Evolutionary conservation across 1,140 invertebrate species (phyloP).

Genomic region (Drosophila triauraria): DNA sequence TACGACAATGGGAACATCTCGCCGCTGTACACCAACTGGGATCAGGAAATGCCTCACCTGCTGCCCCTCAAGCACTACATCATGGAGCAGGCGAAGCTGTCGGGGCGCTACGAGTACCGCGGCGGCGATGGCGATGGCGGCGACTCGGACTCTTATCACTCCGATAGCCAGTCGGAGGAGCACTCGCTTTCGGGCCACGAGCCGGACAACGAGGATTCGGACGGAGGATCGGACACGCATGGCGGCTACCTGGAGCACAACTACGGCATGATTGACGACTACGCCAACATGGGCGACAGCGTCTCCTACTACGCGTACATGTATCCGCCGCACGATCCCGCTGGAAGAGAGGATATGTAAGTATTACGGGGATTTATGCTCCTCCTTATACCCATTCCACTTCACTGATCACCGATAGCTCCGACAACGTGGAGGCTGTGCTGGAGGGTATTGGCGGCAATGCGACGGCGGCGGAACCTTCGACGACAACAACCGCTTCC

Average conservation of each 20-base stretch:
- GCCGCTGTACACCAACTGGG: slow-evolving; percentile 91
- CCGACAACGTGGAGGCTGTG: slow-evolving; percentile 84
- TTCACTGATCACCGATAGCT: slow-evolving; percentile 41
- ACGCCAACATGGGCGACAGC: slow-evolving; percentile 85
- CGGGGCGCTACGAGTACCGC: slow-evolving; percentile 89
- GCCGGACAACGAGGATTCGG: slow-evolving; percentile 89
- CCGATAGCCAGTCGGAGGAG: slow-evolving; percentile 86
- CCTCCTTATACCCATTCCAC: too few relatives aligned
- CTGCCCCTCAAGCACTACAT: slow-evolving; percentile 95
- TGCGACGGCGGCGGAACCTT: slow-evolving; percentile 52
- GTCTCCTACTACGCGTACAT: slow-evolving; percentile 87
- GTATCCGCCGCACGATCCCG: slow-evolving; percentile 85
- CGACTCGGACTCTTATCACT: slow-evolving; percentile 89
- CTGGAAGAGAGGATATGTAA: slow-evolving; percentile 82
- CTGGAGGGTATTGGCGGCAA: slow-evolving; percentile 79
- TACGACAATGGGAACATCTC: slow-evolving; percentile 88
- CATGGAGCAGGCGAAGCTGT: slow-evolving; percentile 92
- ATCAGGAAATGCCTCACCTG: slow-evolving; percentile 89
- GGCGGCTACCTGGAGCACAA: slow-evolving; percentile 88
- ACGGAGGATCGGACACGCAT: slow-evolving; percentile 88
- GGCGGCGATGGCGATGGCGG: slow-evolving; percentile 86
- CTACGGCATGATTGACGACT: slow-evolving; percentile 84
- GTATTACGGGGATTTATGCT: slow-evolving; percentile 14
- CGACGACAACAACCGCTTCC: slow-evolving; percentile 22
- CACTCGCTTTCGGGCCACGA: slow-evolving; percentile 88